Percentiles rank a stretch among this genome's conserved stretches.
These are phyloP conservation scores for Percina caprodes DNA, from an alignment of 2,113 vertebrate genomes.

Conservation along the genomic window DNA sequence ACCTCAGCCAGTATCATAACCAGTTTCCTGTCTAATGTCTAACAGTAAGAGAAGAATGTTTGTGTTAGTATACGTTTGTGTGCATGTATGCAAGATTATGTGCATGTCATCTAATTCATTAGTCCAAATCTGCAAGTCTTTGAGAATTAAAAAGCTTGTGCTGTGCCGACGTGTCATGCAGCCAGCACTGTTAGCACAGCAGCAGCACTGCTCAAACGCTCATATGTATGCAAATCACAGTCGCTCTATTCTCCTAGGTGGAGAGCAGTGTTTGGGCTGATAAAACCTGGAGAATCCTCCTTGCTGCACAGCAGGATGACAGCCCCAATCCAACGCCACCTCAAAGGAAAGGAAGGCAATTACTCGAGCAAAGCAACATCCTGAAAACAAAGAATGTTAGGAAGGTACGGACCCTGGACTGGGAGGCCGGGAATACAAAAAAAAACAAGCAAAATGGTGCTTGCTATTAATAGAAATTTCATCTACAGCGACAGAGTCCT, in stretches of 20 bases:
- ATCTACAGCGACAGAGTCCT: slow-evolving; percentile 1
- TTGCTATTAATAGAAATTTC: slow-evolving; percentile 33
- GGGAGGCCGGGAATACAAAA: slow-evolving; percentile 1
- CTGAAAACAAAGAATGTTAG: slow-evolving; percentile 27
- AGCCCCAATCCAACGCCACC: slow-evolving; percentile 32
- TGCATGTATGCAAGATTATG: slow-evolving; percentile 11
- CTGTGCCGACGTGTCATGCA: slow-evolving; percentile 27
- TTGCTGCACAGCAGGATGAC: slow-evolving; percentile 36
- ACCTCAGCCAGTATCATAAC: slow-evolving; percentile 60
- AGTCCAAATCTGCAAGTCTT: slow-evolving; percentile 7
- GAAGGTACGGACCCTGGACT: neutral
- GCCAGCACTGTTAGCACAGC: slow-evolving; percentile 32
- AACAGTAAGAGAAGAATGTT: slow-evolving; percentile 7
- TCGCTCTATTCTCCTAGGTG: slow-evolving; percentile 48
- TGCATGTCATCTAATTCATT: slow-evolving; percentile 12
- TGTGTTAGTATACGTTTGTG: slow-evolving; percentile 2
- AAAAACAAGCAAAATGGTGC: slow-evolving; percentile 21
- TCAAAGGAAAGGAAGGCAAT: slow-evolving; percentile 37
- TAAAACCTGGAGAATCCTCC: slow-evolving; percentile 64
- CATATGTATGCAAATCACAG: slow-evolving; percentile 77
- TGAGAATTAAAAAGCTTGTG: slow-evolving; percentile 46
- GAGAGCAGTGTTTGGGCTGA: slow-evolving; percentile 53
- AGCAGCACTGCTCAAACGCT: slow-evolving; percentile 40
- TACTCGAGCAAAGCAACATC: slow-evolving; percentile 23
- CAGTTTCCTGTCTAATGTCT: slow-evolving; percentile 34